Conservation (phyloP, 2,888 invertebrate species). For the Limnephilus rhombicus region DNA sequence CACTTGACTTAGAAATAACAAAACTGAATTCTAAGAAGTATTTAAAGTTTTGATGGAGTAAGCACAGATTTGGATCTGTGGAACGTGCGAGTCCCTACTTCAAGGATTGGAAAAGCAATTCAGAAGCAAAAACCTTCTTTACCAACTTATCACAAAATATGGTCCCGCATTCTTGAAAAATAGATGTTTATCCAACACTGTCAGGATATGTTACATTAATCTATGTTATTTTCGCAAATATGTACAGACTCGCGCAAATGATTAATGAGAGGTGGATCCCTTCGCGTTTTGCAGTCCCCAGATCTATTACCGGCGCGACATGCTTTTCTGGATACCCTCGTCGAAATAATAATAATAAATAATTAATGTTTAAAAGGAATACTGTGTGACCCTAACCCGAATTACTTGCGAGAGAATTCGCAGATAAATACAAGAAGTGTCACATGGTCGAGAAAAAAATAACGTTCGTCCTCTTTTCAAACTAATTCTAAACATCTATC, state of each 20-base stretch:
- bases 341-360: neutral
- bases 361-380: neutral
- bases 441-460: neutral
- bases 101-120: neutral
- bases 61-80: neutral
- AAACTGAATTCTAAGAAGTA: neutral
- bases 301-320: neutral
- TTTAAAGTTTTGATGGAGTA: neutral
- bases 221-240: neutral
- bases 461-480: neutral
- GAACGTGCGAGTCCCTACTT: neutral
- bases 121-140: neutral
- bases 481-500: neutral
- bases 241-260: neutral
- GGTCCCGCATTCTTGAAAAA: neutral
- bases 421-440: neutral
- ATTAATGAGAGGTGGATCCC: neutral
- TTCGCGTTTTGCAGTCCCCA: neutral
- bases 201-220: neutral
- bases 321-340: neutral
- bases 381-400: neutral
- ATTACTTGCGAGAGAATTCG: neutral
- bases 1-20: neutral
- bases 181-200: neutral
- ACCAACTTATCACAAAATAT: neutral